These are phyloP conservation scores for Apodemia hepburni DNA, from an alignment of 2,888 invertebrate species.

Conservation along the genomic window DNA sequence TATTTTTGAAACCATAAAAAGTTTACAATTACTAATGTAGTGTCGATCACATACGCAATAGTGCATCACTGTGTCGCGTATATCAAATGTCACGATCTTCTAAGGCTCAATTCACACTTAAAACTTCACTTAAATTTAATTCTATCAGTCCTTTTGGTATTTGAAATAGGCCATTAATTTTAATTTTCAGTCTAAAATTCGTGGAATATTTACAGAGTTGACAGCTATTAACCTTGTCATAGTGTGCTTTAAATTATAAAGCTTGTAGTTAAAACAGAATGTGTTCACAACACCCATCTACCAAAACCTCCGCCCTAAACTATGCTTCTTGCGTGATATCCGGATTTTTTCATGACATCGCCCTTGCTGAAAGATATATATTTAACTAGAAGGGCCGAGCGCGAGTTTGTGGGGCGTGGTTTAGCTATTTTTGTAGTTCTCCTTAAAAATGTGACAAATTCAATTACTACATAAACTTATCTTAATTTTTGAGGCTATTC, in stretches of 20 bases:
- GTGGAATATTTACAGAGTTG: background rate
- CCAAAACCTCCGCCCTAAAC: constrained; percentile 23
- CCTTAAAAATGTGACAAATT: background rate
- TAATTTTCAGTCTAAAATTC: too few relatives aligned
- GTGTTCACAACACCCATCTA: constrained; percentile 32
- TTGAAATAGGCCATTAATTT: too few relatives aligned
- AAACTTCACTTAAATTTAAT: too few relatives aligned
- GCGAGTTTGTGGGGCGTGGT: constrained; percentile 24
- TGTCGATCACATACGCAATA: too few relatives aligned
- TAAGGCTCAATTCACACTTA: too few relatives aligned
- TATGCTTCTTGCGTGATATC: constrained; percentile 29
- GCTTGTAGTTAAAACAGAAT: constrained; percentile 24
- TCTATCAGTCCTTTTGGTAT: too few relatives aligned
- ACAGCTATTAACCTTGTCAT: constrained; percentile 25
- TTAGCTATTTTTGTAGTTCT: constrained; percentile 40
- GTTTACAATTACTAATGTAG: too few relatives aligned
- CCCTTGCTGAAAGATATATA: constrained; percentile 28
- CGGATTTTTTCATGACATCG: constrained; percentile 26
- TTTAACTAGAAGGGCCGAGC: constrained; percentile 31
- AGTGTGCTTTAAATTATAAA: constrained; percentile 31
- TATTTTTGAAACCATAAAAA: too few relatives aligned
- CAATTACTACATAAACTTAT: background rate
- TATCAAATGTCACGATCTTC: too few relatives aligned
- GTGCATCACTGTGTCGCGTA: too few relatives aligned
- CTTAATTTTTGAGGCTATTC: background rate